These are phyloP conservation scores for Mallotus villosus DNA, from an alignment of 2,797 vertebrate genomes.

Conservation along the genomic window DNA sequence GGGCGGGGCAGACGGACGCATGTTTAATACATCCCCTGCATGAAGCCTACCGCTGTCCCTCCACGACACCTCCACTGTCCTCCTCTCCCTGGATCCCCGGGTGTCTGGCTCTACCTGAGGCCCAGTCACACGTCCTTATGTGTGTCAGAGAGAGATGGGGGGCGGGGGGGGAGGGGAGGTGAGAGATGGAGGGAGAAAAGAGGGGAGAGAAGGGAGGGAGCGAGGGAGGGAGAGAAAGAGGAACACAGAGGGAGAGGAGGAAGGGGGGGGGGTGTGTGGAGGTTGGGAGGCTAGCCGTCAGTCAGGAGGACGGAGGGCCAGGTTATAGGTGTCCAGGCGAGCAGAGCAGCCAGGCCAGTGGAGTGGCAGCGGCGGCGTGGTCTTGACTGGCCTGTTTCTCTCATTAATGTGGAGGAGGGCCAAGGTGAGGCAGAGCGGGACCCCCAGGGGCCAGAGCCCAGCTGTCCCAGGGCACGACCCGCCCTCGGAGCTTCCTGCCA, in stretches of 20 bases:
- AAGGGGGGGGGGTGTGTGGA: neutral
- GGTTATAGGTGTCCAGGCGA: neutral
- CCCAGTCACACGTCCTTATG: conserved; percentile 8
- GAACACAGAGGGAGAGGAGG: too few relatives aligned
- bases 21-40: conserved; percentile 68
- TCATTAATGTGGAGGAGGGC: conserved; percentile 6
- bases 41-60: conserved; percentile 38
- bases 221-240: neutral
- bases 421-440: conserved; percentile 1
- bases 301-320: neutral
- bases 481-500: neutral
- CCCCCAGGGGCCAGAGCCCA: conserved; percentile 12
- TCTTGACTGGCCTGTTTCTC: neutral
- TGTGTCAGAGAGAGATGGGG: conserved; percentile 32
- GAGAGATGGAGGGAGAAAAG: conserved; percentile 18
- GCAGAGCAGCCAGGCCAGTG: neutral
- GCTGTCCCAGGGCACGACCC: conserved; percentile 67
- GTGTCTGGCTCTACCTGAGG: conserved; percentile 15
- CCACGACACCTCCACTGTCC: conserved; percentile 32
- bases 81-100: conserved; percentile 22
- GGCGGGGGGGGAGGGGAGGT: neutral
- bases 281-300: neutral
- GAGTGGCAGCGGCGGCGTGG: neutral
- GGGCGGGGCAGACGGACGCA: conserved; percentile 54
- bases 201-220: too few relatives aligned